Evolutionary conservation across 2,797 vertebrate genomes (phyloP), one percentile per base, ranked within the genome.

Genomic region (Oryzias dopingdopingensis): DNA sequence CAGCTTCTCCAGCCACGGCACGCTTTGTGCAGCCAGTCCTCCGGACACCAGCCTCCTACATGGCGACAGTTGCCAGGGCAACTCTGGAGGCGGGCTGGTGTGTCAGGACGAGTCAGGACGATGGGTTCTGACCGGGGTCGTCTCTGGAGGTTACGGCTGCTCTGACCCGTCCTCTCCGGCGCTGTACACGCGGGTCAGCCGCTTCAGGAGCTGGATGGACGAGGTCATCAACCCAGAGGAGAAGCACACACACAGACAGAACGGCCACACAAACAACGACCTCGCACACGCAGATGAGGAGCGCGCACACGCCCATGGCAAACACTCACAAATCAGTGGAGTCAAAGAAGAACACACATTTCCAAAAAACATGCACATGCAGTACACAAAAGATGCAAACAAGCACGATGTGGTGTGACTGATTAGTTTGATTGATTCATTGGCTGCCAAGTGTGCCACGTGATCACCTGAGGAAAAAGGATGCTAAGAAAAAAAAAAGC

Each of bases 11-110:
- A 93, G 88, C 73, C 94, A 94, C 17, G 89, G 90, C 76, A 95
- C 95, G 80, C 89, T 97, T 53, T 97, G 95, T 26, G 95, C 95
- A 0, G 95, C 95, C 65, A 94, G 93, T 67, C 91, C 96, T 47
- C 92, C 93, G 5, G 92, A 94, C 87, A 92, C 93, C 15, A 91
- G 92, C 62, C 85, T 89, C 8, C 92, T 92, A 59, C 88, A 86
- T 17, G 91, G 89, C 20, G 92, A 95, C 81, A 91, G 92, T 72
- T 97, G 95, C 61, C 93, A 93, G 68, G 94, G 95, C 10, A 94
- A 94, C 90, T 93, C 93, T 0, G 95, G 95, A n/a, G 94, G 94
- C 18, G 95, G 95, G 5, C 90, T 96, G 75, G 86, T 93, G 84
- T 96, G 95, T 68, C 94, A 94, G 74, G 91, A 74, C 1, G 81